phyloP scores from a whole-genome alignment of 2,113 vertebrate genomes.

The Ifrita kowaldi region DNA sequence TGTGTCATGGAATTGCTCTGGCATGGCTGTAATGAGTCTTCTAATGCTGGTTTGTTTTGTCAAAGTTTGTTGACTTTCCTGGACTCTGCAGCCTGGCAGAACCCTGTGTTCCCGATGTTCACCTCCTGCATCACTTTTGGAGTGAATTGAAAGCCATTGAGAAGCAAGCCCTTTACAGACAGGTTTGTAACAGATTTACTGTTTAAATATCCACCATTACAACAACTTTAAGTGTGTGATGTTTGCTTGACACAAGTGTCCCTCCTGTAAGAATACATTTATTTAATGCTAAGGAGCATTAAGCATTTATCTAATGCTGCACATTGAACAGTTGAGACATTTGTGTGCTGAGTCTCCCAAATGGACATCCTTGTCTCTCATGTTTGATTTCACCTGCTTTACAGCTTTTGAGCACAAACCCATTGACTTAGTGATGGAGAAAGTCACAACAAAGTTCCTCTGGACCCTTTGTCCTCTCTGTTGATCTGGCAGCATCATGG shows the following conservation, averaged over 20 bases:
- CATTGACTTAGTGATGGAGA: background rate
- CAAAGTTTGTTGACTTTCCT: background rate
- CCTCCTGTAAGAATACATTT: background rate
- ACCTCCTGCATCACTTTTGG: rapidly evolving
- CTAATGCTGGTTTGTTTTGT: background rate
- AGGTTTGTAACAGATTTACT: background rate
- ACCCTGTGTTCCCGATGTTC: background rate
- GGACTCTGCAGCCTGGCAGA: background rate
- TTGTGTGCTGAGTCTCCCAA: background rate
- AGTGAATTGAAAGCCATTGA: background rate
- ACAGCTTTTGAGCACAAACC: background rate
- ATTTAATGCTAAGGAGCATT: background rate
- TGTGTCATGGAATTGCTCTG: background rate
- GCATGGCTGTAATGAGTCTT: rapidly evolving
- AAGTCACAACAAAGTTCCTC: background rate
- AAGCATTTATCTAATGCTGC: background rate
- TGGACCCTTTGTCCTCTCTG: background rate
- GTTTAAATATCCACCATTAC: background rate
- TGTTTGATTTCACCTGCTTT: background rate
- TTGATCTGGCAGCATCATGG: background rate
- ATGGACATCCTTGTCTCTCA: background rate
- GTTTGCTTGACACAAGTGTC: background rate
- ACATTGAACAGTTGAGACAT: background rate
- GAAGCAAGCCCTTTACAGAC: background rate
- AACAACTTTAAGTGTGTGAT: background rate